A percentile compares a stretch with the other conserved stretches of the same genome.
Conservation (phyloP, 1,140 invertebrate species). For the Drosophila hydei region DNA sequence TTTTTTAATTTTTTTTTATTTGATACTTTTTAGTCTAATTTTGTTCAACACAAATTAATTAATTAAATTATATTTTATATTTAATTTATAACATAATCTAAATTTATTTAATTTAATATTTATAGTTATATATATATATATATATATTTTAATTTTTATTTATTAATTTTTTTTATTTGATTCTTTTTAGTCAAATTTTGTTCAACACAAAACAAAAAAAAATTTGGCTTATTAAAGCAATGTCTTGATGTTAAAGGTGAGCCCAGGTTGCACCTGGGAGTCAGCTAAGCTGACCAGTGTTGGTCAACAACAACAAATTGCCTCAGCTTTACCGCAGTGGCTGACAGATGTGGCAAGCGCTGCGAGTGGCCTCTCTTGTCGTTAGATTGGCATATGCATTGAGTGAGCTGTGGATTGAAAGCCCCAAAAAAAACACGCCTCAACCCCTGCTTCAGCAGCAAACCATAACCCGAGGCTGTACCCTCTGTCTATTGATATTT, state of each 20-base stretch:
- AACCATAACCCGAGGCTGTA: not conserved
- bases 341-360: constrained; percentile 63
- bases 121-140: too few relatives aligned
- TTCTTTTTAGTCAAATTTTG: too few relatives aligned
- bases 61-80: too few relatives aligned
- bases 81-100: too few relatives aligned
- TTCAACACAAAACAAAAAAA: too few relatives aligned
- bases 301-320: constrained; percentile 24
- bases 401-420: constrained; percentile 8
- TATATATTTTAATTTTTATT: too few relatives aligned
- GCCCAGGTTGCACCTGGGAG: constrained; percentile 30
- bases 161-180: too few relatives aligned
- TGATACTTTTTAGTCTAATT: too few relatives aligned
- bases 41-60: too few relatives aligned
- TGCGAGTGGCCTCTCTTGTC: constrained; percentile 10
- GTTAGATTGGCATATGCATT: constrained; percentile 8
- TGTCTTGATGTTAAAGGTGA: constrained; percentile 41
- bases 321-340: constrained; percentile 56
- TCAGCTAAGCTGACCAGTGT: constrained; percentile 17
- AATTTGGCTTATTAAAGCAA: constrained; percentile 8
- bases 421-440: not conserved
- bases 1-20: too few relatives aligned
- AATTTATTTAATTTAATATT: too few relatives aligned
- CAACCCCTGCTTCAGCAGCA: too few relatives aligned
- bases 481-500: constrained; percentile 39